Evolutionary conservation across 2,888 invertebrate genomes (phyloP).

Genomic region (Gnatocerus cornutus): DNA sequence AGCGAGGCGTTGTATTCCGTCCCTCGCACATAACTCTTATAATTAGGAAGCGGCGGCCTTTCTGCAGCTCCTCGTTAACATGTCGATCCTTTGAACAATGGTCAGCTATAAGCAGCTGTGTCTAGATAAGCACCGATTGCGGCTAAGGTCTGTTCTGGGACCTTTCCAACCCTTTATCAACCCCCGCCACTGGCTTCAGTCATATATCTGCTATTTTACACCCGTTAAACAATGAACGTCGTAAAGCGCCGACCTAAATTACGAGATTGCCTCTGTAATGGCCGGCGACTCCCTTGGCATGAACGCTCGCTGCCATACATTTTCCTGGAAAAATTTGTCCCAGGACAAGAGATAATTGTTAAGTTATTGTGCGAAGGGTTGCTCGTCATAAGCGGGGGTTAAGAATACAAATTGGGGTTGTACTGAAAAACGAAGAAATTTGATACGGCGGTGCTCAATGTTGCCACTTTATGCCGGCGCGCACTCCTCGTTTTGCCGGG

Average conservation of each 20-base stretch:
- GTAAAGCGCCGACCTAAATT: conserved; percentile 47
- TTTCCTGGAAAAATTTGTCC: conserved; percentile 43
- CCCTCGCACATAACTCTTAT: conserved; percentile 53
- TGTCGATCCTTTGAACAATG: conserved; percentile 68
- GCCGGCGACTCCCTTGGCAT: conserved; percentile 23
- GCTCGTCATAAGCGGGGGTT: too few relatives aligned
- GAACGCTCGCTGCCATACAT: conserved; percentile 23
- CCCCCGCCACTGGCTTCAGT: conserved; percentile 37
- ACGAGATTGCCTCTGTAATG: conserved; percentile 44
- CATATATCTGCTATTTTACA: conserved; percentile 60
- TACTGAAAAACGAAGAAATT: too few relatives aligned
- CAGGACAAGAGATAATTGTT: conserved; percentile 42
- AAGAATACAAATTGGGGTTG: too few relatives aligned
- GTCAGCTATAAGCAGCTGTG: conserved; percentile 56
- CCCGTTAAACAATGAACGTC: conserved; percentile 56
- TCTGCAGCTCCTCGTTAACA: conserved; percentile 64
- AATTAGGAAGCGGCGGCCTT: conserved; percentile 56
- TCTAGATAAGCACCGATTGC: conserved; percentile 68
- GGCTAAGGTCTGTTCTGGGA: conserved; percentile 62
- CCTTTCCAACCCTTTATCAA: conserved; percentile 64
- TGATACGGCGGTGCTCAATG: too few relatives aligned
- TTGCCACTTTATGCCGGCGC: too few relatives aligned
- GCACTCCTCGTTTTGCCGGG: too few relatives aligned
- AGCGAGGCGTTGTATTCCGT: conserved; percentile 12
- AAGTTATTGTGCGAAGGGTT: conserved; percentile 24